A percentile compares a stretch with the other conserved stretches of the same genome.
phyloP scores from a whole-genome alignment of 92 coral and sea anemone genomes.

The Epizoanthus rinbou region DNA sequence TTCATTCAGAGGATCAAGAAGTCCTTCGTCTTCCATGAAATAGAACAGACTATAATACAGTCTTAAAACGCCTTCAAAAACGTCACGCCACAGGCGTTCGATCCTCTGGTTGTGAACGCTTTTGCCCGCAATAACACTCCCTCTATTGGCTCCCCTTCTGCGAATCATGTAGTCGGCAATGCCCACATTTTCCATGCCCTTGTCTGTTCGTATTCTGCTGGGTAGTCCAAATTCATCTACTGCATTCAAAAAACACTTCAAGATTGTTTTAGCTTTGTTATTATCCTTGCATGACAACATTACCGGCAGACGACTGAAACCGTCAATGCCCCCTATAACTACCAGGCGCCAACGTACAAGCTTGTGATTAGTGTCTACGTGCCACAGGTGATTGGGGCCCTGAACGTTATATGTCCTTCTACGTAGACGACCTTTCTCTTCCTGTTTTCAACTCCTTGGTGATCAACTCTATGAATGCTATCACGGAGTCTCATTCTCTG shows the following conservation, averaged over 20 bases:
- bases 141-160: slow-evolving; percentile 63
- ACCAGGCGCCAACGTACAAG: slow-evolving; percentile 59
- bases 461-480: slow-evolving; percentile 55
- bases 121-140: slow-evolving; percentile 72
- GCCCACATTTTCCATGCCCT: slow-evolving; percentile 67
- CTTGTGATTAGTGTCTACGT: slow-evolving; percentile 60
- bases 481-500: slow-evolving; percentile 62
- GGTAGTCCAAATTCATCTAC: slow-evolving; percentile 72
- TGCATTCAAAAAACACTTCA: slow-evolving; percentile 51
- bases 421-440: slow-evolving; percentile 44
- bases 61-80: slow-evolving; percentile 67
- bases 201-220: slow-evolving; percentile 74
- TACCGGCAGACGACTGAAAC: slow-evolving; percentile 72
- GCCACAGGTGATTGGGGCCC: slow-evolving; percentile 55
- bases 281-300: slow-evolving; percentile 59
- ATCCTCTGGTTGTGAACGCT: slow-evolving; percentile 74
- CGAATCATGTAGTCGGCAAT: slow-evolving; percentile 75
- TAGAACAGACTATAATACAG: slow-evolving; percentile 66
- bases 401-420: slow-evolving; percentile 43
- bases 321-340: slow-evolving; percentile 68
- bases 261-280: slow-evolving; percentile 61
- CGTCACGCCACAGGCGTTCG: slow-evolving; percentile 73
- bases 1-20: slow-evolving; percentile 68
- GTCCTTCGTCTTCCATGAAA: slow-evolving; percentile 72
- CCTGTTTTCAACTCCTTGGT: slow-evolving; percentile 31